A percentile compares a stretch with the other conserved stretches of the same genome.
Evolutionary conservation across 1,140 invertebrate species (phyloP).

Genomic region (Eumaeus atala): DNA sequence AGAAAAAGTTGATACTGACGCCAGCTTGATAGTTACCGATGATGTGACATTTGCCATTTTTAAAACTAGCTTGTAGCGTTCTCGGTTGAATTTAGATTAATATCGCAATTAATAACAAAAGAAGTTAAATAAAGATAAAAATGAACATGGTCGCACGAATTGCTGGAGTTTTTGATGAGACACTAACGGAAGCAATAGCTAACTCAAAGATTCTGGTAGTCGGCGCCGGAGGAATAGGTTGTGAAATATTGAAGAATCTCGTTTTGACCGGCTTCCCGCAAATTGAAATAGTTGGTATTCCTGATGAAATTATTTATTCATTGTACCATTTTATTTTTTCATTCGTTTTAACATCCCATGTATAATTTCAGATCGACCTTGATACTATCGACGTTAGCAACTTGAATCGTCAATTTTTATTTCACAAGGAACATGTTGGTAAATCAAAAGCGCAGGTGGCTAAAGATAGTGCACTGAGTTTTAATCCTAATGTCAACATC

Average conservation of each 20-base stretch:
- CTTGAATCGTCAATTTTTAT: constrained; percentile 98
- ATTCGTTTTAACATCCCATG: constrained; percentile 20
- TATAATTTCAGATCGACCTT: constrained; percentile 92
- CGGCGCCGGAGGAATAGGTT: constrained; percentile 99
- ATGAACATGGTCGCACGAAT: constrained; percentile 79
- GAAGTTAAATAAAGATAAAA: constrained; percentile 9
- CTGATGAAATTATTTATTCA: constrained; percentile 5
- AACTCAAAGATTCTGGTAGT: constrained; percentile 86
- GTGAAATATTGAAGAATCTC: constrained; percentile 98
- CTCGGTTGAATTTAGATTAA: constrained; percentile 21
- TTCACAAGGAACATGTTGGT: constrained; percentile 97
- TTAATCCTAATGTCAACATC: constrained; percentile 93
- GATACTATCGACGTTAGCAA: constrained; percentile 99
- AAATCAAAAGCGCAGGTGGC: constrained; percentile 95
- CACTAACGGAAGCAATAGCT: constrained; percentile 75
- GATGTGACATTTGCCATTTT: constrained; percentile 6
- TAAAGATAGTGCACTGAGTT: constrained; percentile 89
- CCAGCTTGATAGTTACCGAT: constrained; percentile 42
- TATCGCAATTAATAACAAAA: constrained; percentile 22
- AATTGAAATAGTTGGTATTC: constrained; percentile 92
- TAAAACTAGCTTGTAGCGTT: constrained; percentile 9
- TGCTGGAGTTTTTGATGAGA: constrained; percentile 77
- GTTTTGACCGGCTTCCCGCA: constrained; percentile 94
- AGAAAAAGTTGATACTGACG: constrained; percentile 30
- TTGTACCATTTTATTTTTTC: neutral